Evolutionary conservation across 1,140 invertebrate species (phyloP).

Genomic region (Aphaenogaster rudis): DNA sequence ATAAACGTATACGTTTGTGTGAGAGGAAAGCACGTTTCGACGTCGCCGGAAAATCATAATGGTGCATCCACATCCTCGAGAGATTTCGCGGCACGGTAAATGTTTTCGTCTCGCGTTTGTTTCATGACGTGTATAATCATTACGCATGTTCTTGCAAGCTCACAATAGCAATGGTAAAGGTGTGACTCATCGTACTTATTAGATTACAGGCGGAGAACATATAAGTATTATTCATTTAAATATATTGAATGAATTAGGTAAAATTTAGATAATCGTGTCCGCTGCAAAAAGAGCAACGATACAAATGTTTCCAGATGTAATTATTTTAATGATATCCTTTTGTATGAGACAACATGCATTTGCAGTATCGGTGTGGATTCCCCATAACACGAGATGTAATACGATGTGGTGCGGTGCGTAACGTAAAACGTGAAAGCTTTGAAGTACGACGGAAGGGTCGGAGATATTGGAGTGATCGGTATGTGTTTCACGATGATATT

Average conservation of each 20-base stretch:
- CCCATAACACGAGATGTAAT: conserved; percentile 70
- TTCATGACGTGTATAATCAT: not conserved
- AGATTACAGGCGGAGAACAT: not conserved
- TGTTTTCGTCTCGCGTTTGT: not conserved
- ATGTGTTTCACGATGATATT: conserved; percentile 64
- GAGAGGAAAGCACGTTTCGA: conserved; percentile 56
- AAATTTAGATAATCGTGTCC: not conserved
- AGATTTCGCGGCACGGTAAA: not conserved
- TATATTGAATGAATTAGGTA: not conserved
- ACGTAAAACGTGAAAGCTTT: conserved; percentile 74
- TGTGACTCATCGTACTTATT: not conserved
- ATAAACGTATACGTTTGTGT: conserved; percentile 57
- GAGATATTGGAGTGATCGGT: conserved; percentile 74
- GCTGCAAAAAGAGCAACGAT: not conserved
- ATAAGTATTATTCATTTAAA: not conserved
- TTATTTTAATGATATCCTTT: not conserved
- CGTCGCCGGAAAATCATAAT: conserved; percentile 59
- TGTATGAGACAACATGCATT: not conserved
- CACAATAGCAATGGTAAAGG: not conserved
- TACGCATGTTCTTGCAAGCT: not conserved
- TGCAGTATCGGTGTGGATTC: conserved; percentile 54
- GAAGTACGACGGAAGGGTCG: conserved; percentile 70
- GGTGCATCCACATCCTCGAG: conserved; percentile 52
- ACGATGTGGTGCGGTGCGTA: conserved; percentile 68
- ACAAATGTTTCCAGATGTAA: not conserved